These are phyloP conservation scores for Nephotettix cincticeps DNA, from an alignment of 1,140 invertebrate genomes.

Conservation along the genomic window DNA sequence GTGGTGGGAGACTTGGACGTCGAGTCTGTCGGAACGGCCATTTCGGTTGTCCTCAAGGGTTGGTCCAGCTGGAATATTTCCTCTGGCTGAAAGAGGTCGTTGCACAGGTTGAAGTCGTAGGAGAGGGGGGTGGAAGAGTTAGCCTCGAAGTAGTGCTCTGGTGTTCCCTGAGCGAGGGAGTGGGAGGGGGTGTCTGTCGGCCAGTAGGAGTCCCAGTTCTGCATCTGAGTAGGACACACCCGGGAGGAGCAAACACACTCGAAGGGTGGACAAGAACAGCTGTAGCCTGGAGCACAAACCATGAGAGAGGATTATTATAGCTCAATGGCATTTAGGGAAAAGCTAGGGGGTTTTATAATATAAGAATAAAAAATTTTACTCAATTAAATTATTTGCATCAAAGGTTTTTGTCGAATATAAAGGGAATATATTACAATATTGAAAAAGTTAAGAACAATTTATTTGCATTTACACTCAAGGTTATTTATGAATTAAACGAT, in stretches of 20 bases:
- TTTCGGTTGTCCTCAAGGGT: conserved; percentile 55
- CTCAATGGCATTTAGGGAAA: no score
- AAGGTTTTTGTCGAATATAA: no score
- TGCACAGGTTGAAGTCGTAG: conserved; percentile 54
- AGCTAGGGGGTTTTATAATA: no score
- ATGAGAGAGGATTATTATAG: no score
- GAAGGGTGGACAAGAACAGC: conserved; percentile 64
- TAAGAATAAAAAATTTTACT: no score
- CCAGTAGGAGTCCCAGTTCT: conserved; percentile 7
- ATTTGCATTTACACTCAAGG: no score
- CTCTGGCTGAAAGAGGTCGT: conserved; percentile 73
- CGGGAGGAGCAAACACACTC: conserved; percentile 57
- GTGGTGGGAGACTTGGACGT: conserved; percentile 59
- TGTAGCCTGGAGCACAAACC: conserved; percentile 54
- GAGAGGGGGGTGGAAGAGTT: conserved; percentile 26
- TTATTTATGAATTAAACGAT: neutral
- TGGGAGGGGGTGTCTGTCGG: neutral
- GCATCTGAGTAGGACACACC: neutral
- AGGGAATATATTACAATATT: no score
- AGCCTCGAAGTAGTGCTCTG: conserved; percentile 29
- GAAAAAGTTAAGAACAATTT: no score
- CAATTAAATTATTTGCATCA: no score
- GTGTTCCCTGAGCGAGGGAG: conserved; percentile 22
- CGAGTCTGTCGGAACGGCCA: conserved; percentile 38
- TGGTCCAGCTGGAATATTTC: conserved; percentile 77